Conservation (phyloP, 2,113 vertebrate species). For the Trematomus loennbergii region DNA sequence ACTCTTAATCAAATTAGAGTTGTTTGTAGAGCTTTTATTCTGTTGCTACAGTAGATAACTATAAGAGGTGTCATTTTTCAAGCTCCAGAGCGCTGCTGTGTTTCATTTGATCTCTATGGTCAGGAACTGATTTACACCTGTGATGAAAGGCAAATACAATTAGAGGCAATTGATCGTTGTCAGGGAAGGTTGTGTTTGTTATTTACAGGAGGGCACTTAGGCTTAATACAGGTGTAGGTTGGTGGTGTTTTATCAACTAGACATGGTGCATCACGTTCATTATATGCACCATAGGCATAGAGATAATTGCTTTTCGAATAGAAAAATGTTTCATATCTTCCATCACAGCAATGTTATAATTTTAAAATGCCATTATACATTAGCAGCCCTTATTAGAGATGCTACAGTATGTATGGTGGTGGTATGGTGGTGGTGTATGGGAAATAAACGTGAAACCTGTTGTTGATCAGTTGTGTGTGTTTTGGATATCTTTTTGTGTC, state of each 20-base stretch:
- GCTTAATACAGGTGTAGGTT: background rate
- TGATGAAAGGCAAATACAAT: slow-evolving; percentile 12
- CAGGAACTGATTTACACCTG: background rate
- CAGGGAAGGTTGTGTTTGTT: background rate
- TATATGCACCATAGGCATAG: background rate
- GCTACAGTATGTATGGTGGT: background rate
- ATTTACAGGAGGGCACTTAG: background rate
- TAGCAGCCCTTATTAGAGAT: background rate
- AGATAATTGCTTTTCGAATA: background rate
- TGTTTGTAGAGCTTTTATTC: background rate
- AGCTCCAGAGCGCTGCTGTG: background rate
- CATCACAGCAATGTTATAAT: background rate
- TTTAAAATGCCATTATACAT: background rate
- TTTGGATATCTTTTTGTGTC: slow-evolving; percentile 11
- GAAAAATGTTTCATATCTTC: background rate
- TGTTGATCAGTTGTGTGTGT: background rate
- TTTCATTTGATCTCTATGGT: background rate
- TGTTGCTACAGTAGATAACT: background rate
- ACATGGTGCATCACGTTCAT: background rate
- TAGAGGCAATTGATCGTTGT: background rate
- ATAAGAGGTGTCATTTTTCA: background rate
- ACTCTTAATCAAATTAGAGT: background rate
- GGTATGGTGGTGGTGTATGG: background rate
- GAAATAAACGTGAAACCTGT: background rate
- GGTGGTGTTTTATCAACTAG: background rate